Evolutionary conservation across 2,113 vertebrate species (phyloP).

Genomic region (Aegotheles bennettii): DNA sequence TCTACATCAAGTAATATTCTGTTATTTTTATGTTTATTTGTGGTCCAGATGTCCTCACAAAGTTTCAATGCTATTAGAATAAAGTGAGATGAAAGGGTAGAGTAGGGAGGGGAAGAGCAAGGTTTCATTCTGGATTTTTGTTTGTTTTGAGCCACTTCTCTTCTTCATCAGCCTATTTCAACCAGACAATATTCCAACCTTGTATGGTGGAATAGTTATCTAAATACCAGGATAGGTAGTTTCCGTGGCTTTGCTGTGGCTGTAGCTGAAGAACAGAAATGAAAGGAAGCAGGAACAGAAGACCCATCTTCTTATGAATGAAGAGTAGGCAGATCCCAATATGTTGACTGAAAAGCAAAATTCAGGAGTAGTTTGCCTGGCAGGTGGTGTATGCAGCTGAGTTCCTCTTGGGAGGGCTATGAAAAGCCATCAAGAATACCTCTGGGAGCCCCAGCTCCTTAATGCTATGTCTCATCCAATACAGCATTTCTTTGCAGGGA

Average conservation of each 20-base stretch:
- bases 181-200: neutral
- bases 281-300: neutral
- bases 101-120: neutral
- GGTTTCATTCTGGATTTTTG: rapidly evolving
- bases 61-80: neutral
- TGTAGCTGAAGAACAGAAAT: neutral
- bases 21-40: neutral
- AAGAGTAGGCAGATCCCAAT: neutral
- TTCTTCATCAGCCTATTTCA: neutral
- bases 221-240: neutral
- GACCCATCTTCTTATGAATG: neutral
- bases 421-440: neutral
- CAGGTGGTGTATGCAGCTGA: neutral
- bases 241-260: neutral
- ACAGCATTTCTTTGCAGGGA: neutral
- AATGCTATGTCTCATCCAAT: neutral
- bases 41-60: neutral
- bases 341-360: neutral
- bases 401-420: neutral
- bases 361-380: neutral
- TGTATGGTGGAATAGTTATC: neutral
- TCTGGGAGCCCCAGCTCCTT: neutral
- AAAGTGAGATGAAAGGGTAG: neutral
- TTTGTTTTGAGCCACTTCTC: neutral
- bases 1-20: neutral